Conservation (phyloP, 2,888 invertebrate genomes). For the Gymnosoma rotundatum region DNA sequence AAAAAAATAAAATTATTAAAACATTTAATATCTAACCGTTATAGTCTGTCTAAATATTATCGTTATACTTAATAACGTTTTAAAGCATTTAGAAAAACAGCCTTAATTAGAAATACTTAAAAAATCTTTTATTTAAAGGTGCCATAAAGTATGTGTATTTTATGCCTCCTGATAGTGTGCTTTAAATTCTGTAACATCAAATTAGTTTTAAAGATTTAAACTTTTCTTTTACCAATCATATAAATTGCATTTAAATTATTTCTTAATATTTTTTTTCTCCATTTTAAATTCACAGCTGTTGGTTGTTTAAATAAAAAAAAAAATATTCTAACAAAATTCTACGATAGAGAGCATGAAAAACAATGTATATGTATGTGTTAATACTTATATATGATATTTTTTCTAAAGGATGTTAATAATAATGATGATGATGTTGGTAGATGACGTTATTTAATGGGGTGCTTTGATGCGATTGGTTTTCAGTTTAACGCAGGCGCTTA, state of each 20-base stretch:
- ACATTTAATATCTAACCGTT: no score
- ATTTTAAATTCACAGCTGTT: conserved; percentile 55
- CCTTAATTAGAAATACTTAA: background rate
- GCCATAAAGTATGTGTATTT: conserved; percentile 20
- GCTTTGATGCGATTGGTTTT: conserved; percentile 83
- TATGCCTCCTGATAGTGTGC: background rate
- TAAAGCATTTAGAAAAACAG: no score
- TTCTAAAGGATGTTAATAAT: conserved; percentile 64
- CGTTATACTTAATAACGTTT: no score
- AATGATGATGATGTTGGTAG: conserved; percentile 77
- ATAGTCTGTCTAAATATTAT: no score
- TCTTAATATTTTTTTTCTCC: conserved; percentile 19
- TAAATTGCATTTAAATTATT: conserved; percentile 20
- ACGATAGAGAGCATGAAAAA: conserved; percentile 9
- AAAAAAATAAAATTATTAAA: no score
- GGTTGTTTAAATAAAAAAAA: conserved; percentile 3
- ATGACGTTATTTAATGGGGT: conserved; percentile 83
- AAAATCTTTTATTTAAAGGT: background rate
- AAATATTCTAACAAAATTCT: conserved; percentile 19
- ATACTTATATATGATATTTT: conserved; percentile 17
- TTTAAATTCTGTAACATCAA: background rate
- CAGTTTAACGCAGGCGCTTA: conserved; percentile 83
- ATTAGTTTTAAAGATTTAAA: background rate
- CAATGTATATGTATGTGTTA: conserved; percentile 16
- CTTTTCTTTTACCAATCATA: background rate